Base-by-base conservation (phyloP, 37 sponge, comb jelly and placozoan genomes). In the Geodia barretti region DNA sequence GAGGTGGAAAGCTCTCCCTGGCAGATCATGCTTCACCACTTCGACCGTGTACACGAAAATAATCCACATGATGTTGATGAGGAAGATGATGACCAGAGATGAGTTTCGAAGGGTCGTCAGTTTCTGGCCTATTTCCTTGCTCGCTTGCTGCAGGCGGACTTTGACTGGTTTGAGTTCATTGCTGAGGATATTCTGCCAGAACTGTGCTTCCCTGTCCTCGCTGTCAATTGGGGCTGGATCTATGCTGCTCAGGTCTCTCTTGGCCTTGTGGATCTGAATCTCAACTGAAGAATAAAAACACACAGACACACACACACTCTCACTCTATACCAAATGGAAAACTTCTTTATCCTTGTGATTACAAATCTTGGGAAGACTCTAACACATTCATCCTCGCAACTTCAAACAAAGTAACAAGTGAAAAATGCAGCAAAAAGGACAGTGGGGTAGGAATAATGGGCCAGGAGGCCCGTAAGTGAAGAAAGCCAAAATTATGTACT, bases 1-100 rank as follows among this genome's bases (percentile, higher is more conserved):
- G 9, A 87, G 30, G 41, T 61, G 32, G 33, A 87, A 76, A 11
- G 61, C 76, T 59, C 62, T 31, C 0, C 71, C 35, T 14, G 34
- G 39, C 26, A 87, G 76, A 30, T 64, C 54, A 31, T 74, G 37
- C 2, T 11, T 20, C 3, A 29, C 71, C 1, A 87, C 64, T 36
- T 66, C 40, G 14, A 28, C 64, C 4, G 80, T 68, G 38, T 38
- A 64, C 30, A 87, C 21, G 19, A 87, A 72, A 26, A 87, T 47
- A 23, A 87, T 66, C 88, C 88, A 87, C 21, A 81, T 70, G 4
- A 87, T 26, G 62, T 87, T 87, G 42, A 80, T 70, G 41, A 87
- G 70, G 38, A 81, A 28, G 31, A 87, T 41, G 1, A 74, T 64
- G 37, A 76, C 25, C 0, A 87, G 72, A 39, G 76, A 59, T 28